Conservation (phyloP, 2,797 vertebrate species). For the Myotis findleyi region DNA sequence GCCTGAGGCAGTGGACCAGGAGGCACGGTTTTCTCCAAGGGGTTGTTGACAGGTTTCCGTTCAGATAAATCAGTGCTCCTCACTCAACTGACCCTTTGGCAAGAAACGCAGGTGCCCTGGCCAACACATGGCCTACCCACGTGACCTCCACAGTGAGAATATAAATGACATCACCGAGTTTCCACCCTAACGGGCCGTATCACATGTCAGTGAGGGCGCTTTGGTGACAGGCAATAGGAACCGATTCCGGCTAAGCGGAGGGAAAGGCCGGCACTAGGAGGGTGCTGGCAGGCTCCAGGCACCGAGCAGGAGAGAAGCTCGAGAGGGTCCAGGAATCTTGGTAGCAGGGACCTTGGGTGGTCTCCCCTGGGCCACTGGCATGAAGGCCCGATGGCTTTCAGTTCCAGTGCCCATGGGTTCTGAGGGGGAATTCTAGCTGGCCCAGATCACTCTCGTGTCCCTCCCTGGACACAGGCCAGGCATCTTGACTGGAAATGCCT, state of each 20-base stretch:
- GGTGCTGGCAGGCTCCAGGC: neutral
- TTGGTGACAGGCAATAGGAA: neutral
- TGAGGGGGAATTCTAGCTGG: neutral
- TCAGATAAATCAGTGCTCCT: constrained; percentile 32
- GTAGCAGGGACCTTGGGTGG: neutral
- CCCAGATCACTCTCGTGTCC: neutral
- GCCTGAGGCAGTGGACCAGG: neutral
- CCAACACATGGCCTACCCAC: neutral
- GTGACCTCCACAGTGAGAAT: neutral
- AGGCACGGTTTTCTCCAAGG: neutral
- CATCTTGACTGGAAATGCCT: neutral
- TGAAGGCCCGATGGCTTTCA: neutral
- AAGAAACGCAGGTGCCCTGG: neutral
- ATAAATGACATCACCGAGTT: neutral
- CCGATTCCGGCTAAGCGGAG: neutral
- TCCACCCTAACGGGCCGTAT: neutral
- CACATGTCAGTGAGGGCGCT: neutral
- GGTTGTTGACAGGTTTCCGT: constrained; percentile 42
- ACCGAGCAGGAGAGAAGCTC: neutral
- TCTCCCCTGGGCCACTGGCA: neutral
- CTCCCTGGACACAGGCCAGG: neutral
- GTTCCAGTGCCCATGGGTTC: too few relatives aligned
- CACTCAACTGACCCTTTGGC: constrained; percentile 51
- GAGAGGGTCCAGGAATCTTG: neutral
- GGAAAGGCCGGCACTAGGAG: neutral